Conservation (phyloP, 2,888 invertebrate genomes). For the Melipona bicolor region DNA sequence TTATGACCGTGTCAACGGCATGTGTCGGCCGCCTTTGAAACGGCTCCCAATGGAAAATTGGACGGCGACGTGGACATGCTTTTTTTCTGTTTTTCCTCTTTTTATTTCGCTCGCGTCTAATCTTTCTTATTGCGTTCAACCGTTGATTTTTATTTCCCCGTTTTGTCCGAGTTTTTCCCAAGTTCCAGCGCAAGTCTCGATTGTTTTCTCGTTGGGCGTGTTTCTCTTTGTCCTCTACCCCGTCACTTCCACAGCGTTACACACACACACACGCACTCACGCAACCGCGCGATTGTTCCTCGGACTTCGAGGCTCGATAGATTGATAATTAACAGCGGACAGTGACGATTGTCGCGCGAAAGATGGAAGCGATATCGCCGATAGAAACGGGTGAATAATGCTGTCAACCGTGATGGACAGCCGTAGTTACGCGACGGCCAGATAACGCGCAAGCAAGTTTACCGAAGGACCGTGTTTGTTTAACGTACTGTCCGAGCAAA, state of each 20-base stretch:
- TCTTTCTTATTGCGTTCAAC: background rate
- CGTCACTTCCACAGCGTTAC: background rate
- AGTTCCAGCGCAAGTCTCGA: too few species aligned
- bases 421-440: constrained; percentile 29
- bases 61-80: too few species aligned
- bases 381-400: constrained; percentile 43
- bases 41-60: constrained; percentile 17
- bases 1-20: constrained; percentile 39
- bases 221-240: background rate
- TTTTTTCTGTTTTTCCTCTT: background rate
- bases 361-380: constrained; percentile 15
- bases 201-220: background rate
- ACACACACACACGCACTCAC: too few species aligned
- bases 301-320: background rate
- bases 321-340: constrained; percentile 31
- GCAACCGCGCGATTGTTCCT: background rate
- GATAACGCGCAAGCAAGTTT: constrained; percentile 56
- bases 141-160: background rate
- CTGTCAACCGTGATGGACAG: constrained; percentile 58
- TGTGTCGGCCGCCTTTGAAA: constrained; percentile 21
- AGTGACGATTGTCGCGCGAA: constrained; percentile 10
- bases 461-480: constrained; percentile 54
- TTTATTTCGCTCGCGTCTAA: background rate
- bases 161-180: background rate
- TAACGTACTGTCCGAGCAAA: constrained; percentile 60